Conservation (phyloP, 2,113 vertebrate species). For the Terrapene triunguis region DNA sequence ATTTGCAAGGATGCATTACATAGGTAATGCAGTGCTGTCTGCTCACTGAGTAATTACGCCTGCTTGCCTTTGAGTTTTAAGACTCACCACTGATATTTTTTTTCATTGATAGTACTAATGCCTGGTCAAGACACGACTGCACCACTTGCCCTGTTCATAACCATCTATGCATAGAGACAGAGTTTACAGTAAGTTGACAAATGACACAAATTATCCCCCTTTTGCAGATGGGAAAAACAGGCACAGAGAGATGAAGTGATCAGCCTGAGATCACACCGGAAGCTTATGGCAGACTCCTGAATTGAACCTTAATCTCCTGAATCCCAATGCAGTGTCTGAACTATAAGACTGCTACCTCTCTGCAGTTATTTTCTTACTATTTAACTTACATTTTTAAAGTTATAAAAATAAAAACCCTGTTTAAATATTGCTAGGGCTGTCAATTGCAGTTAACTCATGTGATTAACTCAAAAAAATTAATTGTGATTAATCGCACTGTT, state of each 20-base stretch:
- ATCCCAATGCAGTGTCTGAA: neutral
- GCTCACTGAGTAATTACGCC: neutral
- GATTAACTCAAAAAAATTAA: no score
- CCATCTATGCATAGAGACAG: neutral
- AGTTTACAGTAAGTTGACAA: neutral
- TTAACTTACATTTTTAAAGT: no score
- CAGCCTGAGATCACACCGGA: neutral
- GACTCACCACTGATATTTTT: neutral
- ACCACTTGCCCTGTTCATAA: neutral
- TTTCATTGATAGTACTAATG: neutral
- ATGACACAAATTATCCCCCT: neutral
- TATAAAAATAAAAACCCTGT: no score
- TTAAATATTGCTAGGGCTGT: no score
- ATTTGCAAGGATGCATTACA: neutral
- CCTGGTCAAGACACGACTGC: neutral
- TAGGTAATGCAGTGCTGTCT: neutral
- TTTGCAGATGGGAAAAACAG: neutral
- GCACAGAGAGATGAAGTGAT: accelerated
- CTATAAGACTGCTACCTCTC: neutral
- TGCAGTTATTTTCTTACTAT: neutral
- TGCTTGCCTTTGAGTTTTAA: neutral
- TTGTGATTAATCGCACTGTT: no score
- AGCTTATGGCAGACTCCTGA: neutral
- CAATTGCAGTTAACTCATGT: no score
- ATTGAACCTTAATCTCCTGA: neutral